Evolutionary conservation across 2,113 vertebrate species (phyloP).

Genomic region (Embiotoca jacksoni): DNA sequence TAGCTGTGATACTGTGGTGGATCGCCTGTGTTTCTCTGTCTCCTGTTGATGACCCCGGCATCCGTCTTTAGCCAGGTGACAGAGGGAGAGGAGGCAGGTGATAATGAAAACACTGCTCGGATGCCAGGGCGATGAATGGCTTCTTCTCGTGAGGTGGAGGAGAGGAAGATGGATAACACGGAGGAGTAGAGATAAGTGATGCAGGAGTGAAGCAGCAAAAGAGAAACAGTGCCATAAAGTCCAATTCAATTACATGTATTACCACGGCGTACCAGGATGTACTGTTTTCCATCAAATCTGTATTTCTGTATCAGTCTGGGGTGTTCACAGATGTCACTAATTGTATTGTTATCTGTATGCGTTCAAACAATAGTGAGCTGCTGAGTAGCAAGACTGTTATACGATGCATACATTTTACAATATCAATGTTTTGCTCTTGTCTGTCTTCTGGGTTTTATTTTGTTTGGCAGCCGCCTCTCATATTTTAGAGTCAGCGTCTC

Average conservation of each 20-base stretch:
- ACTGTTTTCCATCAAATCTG: constrained; percentile 19
- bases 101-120: constrained; percentile 70
- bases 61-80: constrained; percentile 60
- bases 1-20: background rate
- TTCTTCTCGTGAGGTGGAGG: constrained; percentile 50
- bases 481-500: background rate
- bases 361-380: constrained; percentile 4
- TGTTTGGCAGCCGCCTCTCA: background rate
- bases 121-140: constrained; percentile 63
- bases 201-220: constrained; percentile 23
- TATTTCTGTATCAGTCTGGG: constrained; percentile 15
- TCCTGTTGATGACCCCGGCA: constrained; percentile 63
- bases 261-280: constrained; percentile 18
- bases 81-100: constrained; percentile 58
- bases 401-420: background rate
- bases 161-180: constrained; percentile 56
- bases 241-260: constrained; percentile 38
- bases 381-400: constrained; percentile 1
- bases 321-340: constrained; percentile 32
- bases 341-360: constrained; percentile 44
- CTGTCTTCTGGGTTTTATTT: constrained; percentile 9
- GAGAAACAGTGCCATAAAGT: constrained; percentile 34
- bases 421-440: constrained; percentile 13
- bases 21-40: constrained; percentile 24
- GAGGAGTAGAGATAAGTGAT: constrained; percentile 36